Evolutionary conservation across 2,113 vertebrate species (phyloP).

Genomic region (Pantherophis guttatus): DNA sequence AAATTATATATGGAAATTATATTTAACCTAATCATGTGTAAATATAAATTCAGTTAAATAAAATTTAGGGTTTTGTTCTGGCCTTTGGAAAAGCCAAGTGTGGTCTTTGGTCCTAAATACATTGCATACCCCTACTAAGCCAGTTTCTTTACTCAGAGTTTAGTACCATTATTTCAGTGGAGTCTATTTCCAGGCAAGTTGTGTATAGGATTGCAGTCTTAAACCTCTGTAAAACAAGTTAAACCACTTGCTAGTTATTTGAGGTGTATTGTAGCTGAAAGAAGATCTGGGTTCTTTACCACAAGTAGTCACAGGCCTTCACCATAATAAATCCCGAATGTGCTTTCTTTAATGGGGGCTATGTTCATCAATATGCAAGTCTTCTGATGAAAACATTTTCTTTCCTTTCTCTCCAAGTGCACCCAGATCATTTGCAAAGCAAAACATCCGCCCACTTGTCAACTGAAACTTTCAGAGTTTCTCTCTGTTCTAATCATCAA

Average conservation of each 20-base stretch:
- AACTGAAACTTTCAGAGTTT: conserved; percentile 20
- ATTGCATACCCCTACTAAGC: neutral
- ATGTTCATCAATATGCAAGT: neutral
- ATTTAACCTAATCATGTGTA: neutral
- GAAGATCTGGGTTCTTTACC: neutral
- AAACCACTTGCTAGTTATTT: neutral
- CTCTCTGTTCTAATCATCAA: conserved; percentile 21
- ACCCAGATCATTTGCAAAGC: conserved; percentile 8
- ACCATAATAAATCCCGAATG: neutral
- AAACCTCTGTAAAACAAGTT: neutral
- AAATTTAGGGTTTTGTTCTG: neutral
- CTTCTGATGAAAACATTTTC: neutral
- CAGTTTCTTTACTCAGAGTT: neutral
- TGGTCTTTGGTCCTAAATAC: neutral
- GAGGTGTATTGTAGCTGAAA: neutral
- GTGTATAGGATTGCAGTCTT: neutral
- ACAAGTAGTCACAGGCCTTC: neutral
- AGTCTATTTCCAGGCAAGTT: neutral
- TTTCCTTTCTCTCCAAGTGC: no score
- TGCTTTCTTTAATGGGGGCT: neutral
- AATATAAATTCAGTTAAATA: neutral
- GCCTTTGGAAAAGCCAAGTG: neutral
- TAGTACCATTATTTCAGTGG: neutral
- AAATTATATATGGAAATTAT: neutral
- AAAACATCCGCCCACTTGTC: conserved; percentile 12